Base-by-base conservation (phyloP, 1,140 invertebrate genomes). In the Trypoxylus dichotomus region DNA sequence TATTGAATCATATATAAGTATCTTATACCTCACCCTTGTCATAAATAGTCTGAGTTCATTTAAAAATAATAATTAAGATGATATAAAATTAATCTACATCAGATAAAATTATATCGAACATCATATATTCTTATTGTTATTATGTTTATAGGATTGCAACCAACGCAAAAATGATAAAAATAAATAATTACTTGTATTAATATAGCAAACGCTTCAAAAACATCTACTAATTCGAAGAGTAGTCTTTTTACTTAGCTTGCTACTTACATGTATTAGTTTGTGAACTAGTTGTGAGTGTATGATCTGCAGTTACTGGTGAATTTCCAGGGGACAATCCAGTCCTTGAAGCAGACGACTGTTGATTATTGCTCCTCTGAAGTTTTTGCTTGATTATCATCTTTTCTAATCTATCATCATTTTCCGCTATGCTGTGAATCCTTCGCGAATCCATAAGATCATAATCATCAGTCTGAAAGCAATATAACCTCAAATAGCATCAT, bases 231-330 rank as follows among this genome's bases (percentile, higher is more conserved):
- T 8, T 7, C 5, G 5, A 37, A 37, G 0, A 37, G 32, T 8
- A 37, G 32, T 37, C 5, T 37, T 37, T 8, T 37, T 37, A 37
- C 32, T 37, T 37, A 37, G 7, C 7, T 7, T 3, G 3, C 10
- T 37, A 82, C 80, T 82, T 82, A 84, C 83, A 82, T 24, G 83
- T 79, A 78, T 82, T 80, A 58, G 83, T 82, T 81, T 84, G 82
- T n/a, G 83, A 83, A 77, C 83, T 82, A 29, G 80, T 83, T 13
- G 42, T 72, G 21, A 78, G 68, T n/a, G 80, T 81, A 47, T 81
- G 77, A 54, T 83, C 83, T 72, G 75, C 80, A 2, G 76, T 71
- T 13, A 78, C 68, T 10, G 80, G 75, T 43, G 76, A 76, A 68
- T 43, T 76, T 21, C 77, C 78, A 60, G 80, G 79, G 47, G 79